Conservation (phyloP, 2,113 vertebrate species). For the Camarhynchus parvulus region DNA sequence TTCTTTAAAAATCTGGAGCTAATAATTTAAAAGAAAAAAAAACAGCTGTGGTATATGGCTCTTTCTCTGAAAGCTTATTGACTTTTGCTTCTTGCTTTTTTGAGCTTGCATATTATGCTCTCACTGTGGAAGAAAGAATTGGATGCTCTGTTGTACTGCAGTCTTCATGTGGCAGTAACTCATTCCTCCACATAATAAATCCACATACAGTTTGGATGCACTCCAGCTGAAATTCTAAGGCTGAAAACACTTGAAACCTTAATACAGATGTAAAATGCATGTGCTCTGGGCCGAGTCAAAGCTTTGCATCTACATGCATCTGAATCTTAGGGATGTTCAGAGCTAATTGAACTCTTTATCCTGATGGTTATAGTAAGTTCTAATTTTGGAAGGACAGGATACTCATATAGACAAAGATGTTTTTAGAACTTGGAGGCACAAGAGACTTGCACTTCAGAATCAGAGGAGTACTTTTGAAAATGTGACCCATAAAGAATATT, state of each 20-base stretch:
- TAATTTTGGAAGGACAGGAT: neutral
- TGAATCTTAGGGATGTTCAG: neutral
- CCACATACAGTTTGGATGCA: neutral
- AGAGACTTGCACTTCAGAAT: neutral
- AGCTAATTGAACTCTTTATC: neutral
- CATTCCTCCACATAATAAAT: conserved; percentile 40
- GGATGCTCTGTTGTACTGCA: neutral
- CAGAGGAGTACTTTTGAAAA: neutral
- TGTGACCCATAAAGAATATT: neutral
- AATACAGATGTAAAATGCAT: neutral
- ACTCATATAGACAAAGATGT: neutral
- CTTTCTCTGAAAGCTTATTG: neutral
- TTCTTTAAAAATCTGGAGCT: conserved; percentile 27
- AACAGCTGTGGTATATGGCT: neutral
- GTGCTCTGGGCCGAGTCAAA: neutral
- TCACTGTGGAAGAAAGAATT: neutral
- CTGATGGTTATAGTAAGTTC: neutral
- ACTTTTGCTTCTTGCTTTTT: conserved; percentile 19
- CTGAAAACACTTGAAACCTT: neutral
- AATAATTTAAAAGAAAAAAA: neutral
- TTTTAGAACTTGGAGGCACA: neutral
- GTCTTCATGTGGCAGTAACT: neutral
- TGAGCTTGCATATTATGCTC: neutral
- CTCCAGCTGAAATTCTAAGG: neutral
- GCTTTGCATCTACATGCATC: neutral